A percentile compares a stretch with the other conserved stretches of the same genome.
These are phyloP conservation scores for Buathra laborator DNA, from an alignment of 2,888 invertebrate species.

Conservation along the genomic window DNA sequence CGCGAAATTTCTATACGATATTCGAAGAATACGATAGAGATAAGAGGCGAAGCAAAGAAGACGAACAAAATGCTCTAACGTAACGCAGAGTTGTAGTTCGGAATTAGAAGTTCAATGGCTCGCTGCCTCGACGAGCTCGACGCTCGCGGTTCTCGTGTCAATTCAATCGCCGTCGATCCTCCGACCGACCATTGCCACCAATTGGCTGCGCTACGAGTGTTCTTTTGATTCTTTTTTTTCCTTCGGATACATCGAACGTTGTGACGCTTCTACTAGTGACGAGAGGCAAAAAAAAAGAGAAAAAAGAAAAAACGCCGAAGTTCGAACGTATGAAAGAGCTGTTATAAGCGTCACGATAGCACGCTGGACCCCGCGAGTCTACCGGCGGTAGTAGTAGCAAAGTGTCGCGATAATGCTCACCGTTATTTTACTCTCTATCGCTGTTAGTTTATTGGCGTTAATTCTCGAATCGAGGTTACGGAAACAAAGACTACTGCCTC, in stretches of 20 bases:
- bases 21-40: background rate
- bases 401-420: slow-evolving; percentile 47
- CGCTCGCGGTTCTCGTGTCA: slow-evolving; percentile 49
- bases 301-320: slow-evolving; percentile 12
- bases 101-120: slow-evolving; percentile 35
- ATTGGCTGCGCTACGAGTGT: slow-evolving; percentile 8
- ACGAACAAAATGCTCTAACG: background rate
- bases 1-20: background rate
- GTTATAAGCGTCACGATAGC: slow-evolving; percentile 20
- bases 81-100: background rate
- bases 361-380: slow-evolving; percentile 20
- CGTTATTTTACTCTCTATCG: slow-evolving; percentile 58
- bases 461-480: slow-evolving; percentile 50
- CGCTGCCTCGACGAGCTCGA: slow-evolving; percentile 26
- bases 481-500: slow-evolving; percentile 43
- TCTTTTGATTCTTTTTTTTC: no score
- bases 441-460: slow-evolving; percentile 46
- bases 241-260: no score
- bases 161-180: slow-evolving; percentile 41
- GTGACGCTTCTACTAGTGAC: slow-evolving; percentile 15
- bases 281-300: slow-evolving; percentile 32
- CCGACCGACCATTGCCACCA: slow-evolving; percentile 27
- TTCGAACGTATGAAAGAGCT: slow-evolving; percentile 38
- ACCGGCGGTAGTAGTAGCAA: slow-evolving; percentile 8
- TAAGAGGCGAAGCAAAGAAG: background rate